These are phyloP conservation scores for Cantharis rufa DNA, from an alignment of 2,888 invertebrate species.

Conservation along the genomic window DNA sequence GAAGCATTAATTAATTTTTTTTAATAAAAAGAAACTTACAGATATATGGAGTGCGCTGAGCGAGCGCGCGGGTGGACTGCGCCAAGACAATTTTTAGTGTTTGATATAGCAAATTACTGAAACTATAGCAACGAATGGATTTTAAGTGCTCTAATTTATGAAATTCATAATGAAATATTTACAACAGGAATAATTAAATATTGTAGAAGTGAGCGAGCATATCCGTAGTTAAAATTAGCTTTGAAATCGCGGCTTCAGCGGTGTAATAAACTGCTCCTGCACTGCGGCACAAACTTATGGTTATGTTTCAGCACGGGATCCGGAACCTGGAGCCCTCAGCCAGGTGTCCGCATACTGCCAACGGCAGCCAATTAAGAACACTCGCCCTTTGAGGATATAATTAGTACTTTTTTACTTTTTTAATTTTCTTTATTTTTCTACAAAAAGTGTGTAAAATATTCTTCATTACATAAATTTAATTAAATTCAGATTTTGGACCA, in stretches of 20 bases:
- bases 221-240: conserved; percentile 33
- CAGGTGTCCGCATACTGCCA: conserved; percentile 28
- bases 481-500: neutral
- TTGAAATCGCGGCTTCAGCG: conserved; percentile 52
- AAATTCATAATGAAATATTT: conserved; percentile 6
- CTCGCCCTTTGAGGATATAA: conserved; percentile 31
- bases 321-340: conserved; percentile 18
- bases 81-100: neutral
- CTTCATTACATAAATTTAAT: neutral
- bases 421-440: conserved; percentile 20
- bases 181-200: conserved; percentile 26
- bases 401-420: conserved; percentile 30
- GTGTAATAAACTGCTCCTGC: conserved; percentile 35
- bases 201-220: conserved; percentile 12
- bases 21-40: neutral
- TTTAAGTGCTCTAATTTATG: neutral
- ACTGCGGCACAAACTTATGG: conserved; percentile 32
- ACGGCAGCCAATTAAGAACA: conserved; percentile 29
- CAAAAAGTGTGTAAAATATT: conserved; percentile 4
- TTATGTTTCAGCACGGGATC: conserved; percentile 17
- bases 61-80: neutral
- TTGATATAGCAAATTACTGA: neutral
- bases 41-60: neutral
- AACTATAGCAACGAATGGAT: neutral
- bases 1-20: neutral